Percentiles rank a stretch among this genome's conserved stretches.
These are phyloP conservation scores for Philhelius pedissequus DNA, from an alignment of 2,888 invertebrate species.

Conservation along the genomic window DNA sequence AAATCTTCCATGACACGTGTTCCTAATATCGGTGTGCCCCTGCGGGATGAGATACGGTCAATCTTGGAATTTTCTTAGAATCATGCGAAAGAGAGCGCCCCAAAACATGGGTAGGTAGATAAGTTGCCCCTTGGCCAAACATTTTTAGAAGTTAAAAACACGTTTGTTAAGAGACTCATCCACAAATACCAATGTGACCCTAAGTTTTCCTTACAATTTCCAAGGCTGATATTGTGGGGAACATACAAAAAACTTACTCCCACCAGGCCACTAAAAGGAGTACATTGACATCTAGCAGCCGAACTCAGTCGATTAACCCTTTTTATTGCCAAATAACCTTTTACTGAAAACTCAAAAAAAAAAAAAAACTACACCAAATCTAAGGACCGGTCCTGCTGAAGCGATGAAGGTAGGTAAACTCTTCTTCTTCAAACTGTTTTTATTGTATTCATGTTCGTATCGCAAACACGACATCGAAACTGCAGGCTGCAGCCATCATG, in stretches of 20 bases:
- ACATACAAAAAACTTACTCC: too few relatives aligned
- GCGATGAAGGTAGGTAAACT: neutral
- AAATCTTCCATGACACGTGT: neutral
- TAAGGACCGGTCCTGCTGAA: neutral
- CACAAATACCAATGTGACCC: too few relatives aligned
- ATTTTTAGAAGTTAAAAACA: too few relatives aligned
- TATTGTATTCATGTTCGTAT: slow-evolving; percentile 47
- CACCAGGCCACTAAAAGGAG: neutral
- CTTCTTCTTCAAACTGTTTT: slow-evolving; percentile 26
- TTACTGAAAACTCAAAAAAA: neutral
- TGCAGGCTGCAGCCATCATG: neutral
- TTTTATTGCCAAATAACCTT: slow-evolving; percentile 23
- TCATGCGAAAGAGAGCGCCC: too few relatives aligned
- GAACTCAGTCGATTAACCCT: slow-evolving; percentile 52
- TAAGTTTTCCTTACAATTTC: too few relatives aligned
- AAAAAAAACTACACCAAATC: neutral
- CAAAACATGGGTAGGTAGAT: too few relatives aligned
- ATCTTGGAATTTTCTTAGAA: too few relatives aligned
- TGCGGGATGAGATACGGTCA: too few relatives aligned
- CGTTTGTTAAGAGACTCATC: too few relatives aligned
- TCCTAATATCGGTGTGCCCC: too few relatives aligned
- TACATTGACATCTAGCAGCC: slow-evolving; percentile 55
- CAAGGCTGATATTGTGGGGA: too few relatives aligned
- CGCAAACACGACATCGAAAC: slow-evolving; percentile 35
- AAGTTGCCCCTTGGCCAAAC: too few relatives aligned